Evolutionary conservation across 2,797 vertebrate genomes (phyloP).

Genomic region (Manis crassicaudata): DNA sequence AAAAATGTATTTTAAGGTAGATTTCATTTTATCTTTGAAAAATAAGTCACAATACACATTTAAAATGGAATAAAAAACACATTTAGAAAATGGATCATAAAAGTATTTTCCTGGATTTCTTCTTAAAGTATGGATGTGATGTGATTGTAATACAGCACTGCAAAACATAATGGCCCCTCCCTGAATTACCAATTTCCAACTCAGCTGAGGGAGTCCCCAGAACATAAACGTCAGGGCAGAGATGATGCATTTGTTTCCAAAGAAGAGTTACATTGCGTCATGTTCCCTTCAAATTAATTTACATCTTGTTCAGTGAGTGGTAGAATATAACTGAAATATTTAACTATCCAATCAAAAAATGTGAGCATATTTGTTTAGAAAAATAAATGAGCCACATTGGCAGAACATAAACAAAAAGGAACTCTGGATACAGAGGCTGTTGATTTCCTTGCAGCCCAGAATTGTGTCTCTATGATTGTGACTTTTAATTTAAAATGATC

Average conservation of each 20-base stretch:
- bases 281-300: constrained; percentile 65
- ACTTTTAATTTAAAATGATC: constrained; percentile 71
- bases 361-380: constrained; percentile 48
- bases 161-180: neutral
- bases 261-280: constrained; percentile 4
- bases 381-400: constrained; percentile 6
- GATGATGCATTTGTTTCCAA: constrained; percentile 47
- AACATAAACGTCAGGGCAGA: constrained; percentile 53
- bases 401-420: constrained; percentile 38
- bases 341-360: constrained; percentile 59
- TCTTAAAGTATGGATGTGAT: neutral
- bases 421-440: neutral
- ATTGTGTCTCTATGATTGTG: constrained; percentile 46
- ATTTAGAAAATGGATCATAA: constrained; percentile 58
- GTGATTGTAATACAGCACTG: neutral
- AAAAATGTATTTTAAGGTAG: constrained; percentile 31
- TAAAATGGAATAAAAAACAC: neutral
- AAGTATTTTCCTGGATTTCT: constrained; percentile 55
- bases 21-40: constrained; percentile 28
- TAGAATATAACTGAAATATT: constrained; percentile 60
- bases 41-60: neutral
- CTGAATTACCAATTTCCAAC: constrained; percentile 32
- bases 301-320: constrained; percentile 38
- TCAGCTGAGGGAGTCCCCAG: constrained; percentile 53
- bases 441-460: constrained; percentile 8